Evolutionary conservation across 2,113 vertebrate genomes (phyloP).

Genomic region (Potamarius usumacintae): DNA sequence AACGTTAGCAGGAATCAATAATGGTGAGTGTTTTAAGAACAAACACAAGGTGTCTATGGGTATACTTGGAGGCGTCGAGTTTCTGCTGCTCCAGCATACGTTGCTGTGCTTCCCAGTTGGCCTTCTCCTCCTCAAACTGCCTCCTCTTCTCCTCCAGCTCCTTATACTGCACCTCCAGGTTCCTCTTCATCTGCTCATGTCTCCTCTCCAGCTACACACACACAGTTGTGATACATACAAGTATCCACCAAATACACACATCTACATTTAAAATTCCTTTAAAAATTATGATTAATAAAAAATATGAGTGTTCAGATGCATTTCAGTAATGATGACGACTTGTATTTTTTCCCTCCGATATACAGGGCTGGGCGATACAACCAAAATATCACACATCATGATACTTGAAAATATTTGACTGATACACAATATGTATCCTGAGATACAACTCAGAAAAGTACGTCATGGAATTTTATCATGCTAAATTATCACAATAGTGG

Average conservation of each 20-base stretch:
- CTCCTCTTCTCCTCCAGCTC: slow-evolving; percentile 79
- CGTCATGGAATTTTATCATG: too few species aligned
- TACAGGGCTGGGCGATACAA: too few species aligned
- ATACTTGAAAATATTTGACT: too few species aligned
- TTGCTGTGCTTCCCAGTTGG: slow-evolving; percentile 78
- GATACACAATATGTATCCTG: too few species aligned
- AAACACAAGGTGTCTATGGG: not conserved
- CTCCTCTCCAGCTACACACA: slow-evolving; percentile 73
- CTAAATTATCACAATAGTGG: too few species aligned
- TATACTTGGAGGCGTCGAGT: slow-evolving; percentile 77
- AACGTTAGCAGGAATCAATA: not conserved
- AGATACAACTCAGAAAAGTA: too few species aligned
- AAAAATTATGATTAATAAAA: not conserved
- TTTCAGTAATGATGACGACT: not conserved
- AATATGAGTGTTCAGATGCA: not conserved
- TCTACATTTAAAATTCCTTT: not conserved
- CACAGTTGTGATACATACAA: not conserved
- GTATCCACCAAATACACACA: not conserved
- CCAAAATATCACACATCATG: too few species aligned
- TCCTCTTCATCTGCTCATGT: slow-evolving; percentile 81
- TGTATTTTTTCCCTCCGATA: not conserved
- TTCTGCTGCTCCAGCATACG: slow-evolving; percentile 80
- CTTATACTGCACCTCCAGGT: slow-evolving; percentile 80
- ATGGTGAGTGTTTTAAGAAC: not conserved
- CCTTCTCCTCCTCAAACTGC: slow-evolving; percentile 75